Evolutionary conservation across 2,113 vertebrate genomes (phyloP).

Genomic region (Siphamia tubifer): DNA sequence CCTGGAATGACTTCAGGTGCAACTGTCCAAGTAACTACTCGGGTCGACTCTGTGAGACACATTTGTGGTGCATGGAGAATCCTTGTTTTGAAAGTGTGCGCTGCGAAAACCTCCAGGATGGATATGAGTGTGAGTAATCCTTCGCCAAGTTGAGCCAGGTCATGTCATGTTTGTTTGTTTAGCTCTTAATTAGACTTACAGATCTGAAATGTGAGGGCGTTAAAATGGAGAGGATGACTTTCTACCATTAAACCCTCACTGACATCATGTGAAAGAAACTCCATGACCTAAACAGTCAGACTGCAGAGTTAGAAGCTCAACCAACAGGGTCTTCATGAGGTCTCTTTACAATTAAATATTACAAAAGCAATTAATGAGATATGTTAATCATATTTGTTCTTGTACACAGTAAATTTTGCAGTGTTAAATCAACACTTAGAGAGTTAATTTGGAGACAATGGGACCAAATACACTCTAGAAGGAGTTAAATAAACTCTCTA

Average conservation of each 20-base stretch:
- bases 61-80: conserved; percentile 86
- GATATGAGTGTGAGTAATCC: conserved; percentile 90
- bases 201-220: not conserved
- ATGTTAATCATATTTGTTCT: too few relatives aligned
- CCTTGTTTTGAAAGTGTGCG: conserved; percentile 81
- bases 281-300: not conserved
- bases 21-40: conserved; percentile 85
- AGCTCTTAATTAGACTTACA: not conserved
- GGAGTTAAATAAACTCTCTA: too few relatives aligned
- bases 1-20: conserved; percentile 95
- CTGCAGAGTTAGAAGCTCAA: not conserved
- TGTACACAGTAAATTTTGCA: too few relatives aligned
- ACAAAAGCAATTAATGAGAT: not conserved
- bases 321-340: not conserved
- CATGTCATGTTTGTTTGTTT: not conserved
- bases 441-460: too few relatives aligned
- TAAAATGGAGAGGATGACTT: not conserved
- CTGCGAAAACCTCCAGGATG: conserved; percentile 85
- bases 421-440: too few relatives aligned
- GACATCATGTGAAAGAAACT: not conserved
- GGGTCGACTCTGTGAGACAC: conserved; percentile 86
- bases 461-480: too few relatives aligned
- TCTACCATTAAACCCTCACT: not conserved
- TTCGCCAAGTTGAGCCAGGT: not conserved
- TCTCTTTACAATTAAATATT: too few relatives aligned